A percentile compares a stretch with the other conserved stretches of the same genome.
Evolutionary conservation across 1,140 invertebrate genomes (phyloP).

Genomic region (Neotoxoptera formosana): DNA sequence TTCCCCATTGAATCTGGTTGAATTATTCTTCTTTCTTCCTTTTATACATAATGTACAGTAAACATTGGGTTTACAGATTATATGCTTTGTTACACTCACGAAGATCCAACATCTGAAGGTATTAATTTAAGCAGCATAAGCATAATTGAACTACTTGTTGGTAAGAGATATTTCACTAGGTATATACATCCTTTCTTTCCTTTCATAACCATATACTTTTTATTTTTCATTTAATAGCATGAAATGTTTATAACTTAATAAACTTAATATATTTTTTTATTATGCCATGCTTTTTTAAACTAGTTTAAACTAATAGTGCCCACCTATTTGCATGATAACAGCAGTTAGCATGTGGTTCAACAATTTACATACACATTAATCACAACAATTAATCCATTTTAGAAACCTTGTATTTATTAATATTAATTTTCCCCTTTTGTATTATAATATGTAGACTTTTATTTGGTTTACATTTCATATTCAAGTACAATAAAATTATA

Average conservation of each 20-base stretch:
- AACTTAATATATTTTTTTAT: not conserved
- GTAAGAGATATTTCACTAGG: slow-evolving; percentile 60
- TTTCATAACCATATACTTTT: slow-evolving; percentile 28
- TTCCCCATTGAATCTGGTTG: slow-evolving; percentile 40
- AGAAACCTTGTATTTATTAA: not conserved
- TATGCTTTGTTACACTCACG: slow-evolving; percentile 91
- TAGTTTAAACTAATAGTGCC: slow-evolving; percentile 22
- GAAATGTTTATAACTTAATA: slow-evolving; percentile 18
- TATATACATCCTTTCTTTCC: slow-evolving; percentile 21
- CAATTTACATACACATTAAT: not conserved
- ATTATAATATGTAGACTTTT: not conserved
- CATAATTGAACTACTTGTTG: slow-evolving; percentile 63
- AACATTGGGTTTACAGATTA: slow-evolving; percentile 74
- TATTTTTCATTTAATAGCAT: slow-evolving; percentile 46
- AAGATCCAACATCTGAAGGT: slow-evolving; percentile 88
- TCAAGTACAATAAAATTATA: not conserved
- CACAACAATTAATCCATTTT: not conserved
- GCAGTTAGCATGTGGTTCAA: slow-evolving; percentile 8
- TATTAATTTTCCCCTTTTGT: not conserved
- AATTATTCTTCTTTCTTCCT: slow-evolving; percentile 50
- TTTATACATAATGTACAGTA: slow-evolving; percentile 66
- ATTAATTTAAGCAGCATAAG: slow-evolving; percentile 66
- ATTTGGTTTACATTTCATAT: not conserved
- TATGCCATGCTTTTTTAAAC: not conserved
- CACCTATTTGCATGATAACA: slow-evolving; percentile 23